These are phyloP conservation scores for Bos javanicus DNA, from an alignment of 2,113 vertebrate species.

Conservation along the genomic window DNA sequence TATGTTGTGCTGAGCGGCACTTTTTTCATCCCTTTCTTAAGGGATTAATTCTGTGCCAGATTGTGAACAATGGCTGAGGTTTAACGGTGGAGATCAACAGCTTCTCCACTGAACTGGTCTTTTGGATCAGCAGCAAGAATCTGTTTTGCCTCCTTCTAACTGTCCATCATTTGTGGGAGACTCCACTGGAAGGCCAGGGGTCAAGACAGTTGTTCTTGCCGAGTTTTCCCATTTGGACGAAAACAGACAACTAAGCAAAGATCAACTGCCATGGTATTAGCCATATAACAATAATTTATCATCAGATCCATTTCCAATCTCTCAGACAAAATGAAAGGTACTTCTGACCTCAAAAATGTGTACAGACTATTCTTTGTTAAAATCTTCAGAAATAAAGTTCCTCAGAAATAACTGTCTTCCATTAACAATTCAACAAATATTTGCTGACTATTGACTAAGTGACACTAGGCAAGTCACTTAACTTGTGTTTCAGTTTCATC, in stretches of 20 bases:
- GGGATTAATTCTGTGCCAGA: constrained; percentile 71
- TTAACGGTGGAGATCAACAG: constrained; percentile 49
- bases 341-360: background rate
- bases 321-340: constrained; percentile 14
- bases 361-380: background rate
- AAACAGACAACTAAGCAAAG: background rate
- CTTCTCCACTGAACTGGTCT: constrained; percentile 4
- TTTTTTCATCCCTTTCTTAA: constrained; percentile 63
- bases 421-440: constrained; percentile 26
- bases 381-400: constrained; percentile 9
- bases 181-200: background rate
- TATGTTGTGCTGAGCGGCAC: constrained; percentile 62
- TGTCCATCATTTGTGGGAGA: background rate
- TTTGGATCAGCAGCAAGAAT: background rate
- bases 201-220: background rate
- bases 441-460: background rate
- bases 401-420: constrained; percentile 24
- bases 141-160: background rate
- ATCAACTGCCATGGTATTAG: background rate
- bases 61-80: constrained; percentile 58
- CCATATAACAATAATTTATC: background rate
- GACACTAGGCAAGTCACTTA: background rate
- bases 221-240: background rate
- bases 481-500: background rate
- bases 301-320: constrained; percentile 19